Evolutionary conservation across 2,113 vertebrate genomes (phyloP).

Genomic region (Dasyprocta punctata): DNA sequence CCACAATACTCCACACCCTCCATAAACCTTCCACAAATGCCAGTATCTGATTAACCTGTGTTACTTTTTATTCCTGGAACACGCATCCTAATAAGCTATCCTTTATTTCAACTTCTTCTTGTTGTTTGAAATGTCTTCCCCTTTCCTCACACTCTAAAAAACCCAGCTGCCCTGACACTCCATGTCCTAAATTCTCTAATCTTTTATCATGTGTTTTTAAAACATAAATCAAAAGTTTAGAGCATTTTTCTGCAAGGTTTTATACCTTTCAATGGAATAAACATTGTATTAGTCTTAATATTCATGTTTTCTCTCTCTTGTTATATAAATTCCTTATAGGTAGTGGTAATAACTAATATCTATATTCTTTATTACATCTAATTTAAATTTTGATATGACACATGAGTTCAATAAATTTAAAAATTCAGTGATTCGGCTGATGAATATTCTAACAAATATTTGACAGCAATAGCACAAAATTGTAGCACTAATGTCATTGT

Average conservation of each 20-base stretch:
- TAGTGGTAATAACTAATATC: neutral
- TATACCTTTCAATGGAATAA: neutral
- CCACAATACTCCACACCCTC: neutral
- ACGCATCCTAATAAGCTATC: rapidly evolving
- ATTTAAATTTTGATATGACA: neutral
- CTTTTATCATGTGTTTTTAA: neutral
- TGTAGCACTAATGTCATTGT: too few relatives aligned
- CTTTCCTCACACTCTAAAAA: neutral
- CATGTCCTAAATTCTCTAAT: neutral
- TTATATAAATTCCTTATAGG: neutral
- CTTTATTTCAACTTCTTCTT: neutral
- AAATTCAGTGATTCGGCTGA: neutral
- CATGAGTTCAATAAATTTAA: neutral
- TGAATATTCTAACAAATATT: neutral
- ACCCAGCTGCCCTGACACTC: neutral
- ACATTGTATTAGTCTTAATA: neutral
- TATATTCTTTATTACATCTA: neutral
- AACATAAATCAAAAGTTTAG: neutral
- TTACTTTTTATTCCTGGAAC: neutral
- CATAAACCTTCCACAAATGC: neutral
- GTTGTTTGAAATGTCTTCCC: neutral
- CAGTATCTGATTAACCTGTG: neutral
- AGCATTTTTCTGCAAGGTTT: neutral
- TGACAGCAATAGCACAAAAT: neutral
- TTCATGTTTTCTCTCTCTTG: neutral